phyloP scores from a whole-genome alignment of 2,888 invertebrate species.

The Erebia epiphron region DNA sequence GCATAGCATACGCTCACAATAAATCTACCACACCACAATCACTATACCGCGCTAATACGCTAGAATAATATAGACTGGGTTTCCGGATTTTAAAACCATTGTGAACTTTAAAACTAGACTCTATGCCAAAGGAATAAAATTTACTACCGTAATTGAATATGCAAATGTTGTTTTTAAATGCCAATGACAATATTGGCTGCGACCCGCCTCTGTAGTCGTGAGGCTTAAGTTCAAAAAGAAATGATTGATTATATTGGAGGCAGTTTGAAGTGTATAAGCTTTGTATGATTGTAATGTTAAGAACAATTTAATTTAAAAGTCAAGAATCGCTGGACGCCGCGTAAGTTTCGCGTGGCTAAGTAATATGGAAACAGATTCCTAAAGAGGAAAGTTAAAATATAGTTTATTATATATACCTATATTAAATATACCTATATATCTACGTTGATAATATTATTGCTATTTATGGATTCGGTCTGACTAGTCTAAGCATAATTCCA shows the following conservation, averaged over 20 bases:
- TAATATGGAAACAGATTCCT: no score
- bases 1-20: constrained; percentile 64
- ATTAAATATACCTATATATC: no score
- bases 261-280: constrained; percentile 3
- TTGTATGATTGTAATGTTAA: not conserved
- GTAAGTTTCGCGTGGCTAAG: not conserved
- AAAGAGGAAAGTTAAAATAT: no score
- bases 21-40: constrained; percentile 62
- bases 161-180: constrained; percentile 33
- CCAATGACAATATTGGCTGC: constrained; percentile 38
- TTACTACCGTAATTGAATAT: constrained; percentile 15
- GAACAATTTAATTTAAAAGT: not conserved
- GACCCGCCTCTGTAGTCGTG: constrained; percentile 41
- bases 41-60: constrained; percentile 40
- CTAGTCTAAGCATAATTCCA: no score
- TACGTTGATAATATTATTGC: no score
- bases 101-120: constrained; percentile 3
- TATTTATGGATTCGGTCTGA: no score
- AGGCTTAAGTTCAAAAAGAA: constrained; percentile 41
- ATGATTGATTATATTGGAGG: constrained; percentile 36
- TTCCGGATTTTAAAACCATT: constrained; percentile 41
- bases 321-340: not conserved
- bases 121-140: not conserved
- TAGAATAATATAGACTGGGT: constrained; percentile 58
- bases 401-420: no score